Conservation (phyloP, 2,113 vertebrate species). For the Phaethon lepturus region DNA sequence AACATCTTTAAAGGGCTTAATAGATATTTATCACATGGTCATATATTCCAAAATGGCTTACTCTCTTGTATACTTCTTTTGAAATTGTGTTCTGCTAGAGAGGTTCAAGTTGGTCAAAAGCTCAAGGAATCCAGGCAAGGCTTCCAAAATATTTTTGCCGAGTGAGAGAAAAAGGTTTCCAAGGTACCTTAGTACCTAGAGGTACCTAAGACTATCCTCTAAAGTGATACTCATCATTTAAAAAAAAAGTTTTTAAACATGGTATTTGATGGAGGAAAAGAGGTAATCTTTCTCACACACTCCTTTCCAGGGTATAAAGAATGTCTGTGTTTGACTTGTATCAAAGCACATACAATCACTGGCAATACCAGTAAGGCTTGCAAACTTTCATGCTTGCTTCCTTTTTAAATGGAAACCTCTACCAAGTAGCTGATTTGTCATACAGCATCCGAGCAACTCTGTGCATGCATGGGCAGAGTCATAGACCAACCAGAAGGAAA, state of each 20-base stretch:
- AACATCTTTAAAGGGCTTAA: neutral
- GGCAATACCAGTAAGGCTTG: neutral
- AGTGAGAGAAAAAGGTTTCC: neutral
- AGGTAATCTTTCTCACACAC: neutral
- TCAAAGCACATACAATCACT: neutral
- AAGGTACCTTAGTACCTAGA: neutral
- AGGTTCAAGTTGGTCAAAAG: neutral
- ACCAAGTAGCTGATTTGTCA: neutral
- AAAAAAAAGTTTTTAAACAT: neutral
- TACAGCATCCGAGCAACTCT: neutral
- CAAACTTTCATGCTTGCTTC: neutral
- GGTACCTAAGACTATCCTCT: neutral
- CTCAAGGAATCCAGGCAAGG: neutral
- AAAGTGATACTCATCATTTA: neutral
- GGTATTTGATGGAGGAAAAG: neutral
- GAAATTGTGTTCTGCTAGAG: neutral
- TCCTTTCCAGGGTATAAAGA: neutral
- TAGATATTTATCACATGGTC: neutral
- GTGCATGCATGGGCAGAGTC: neutral
- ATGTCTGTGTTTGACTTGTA: neutral
- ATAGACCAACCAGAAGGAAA: neutral
- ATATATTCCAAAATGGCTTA: neutral
- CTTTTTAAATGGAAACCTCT: neutral
- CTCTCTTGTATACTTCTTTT: neutral
- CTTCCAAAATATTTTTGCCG: neutral